A percentile compares a stretch with the other conserved stretches of the same genome.
Conservation (phyloP, 2,113 vertebrate genomes). For the Corythornis madagascariensis region DNA sequence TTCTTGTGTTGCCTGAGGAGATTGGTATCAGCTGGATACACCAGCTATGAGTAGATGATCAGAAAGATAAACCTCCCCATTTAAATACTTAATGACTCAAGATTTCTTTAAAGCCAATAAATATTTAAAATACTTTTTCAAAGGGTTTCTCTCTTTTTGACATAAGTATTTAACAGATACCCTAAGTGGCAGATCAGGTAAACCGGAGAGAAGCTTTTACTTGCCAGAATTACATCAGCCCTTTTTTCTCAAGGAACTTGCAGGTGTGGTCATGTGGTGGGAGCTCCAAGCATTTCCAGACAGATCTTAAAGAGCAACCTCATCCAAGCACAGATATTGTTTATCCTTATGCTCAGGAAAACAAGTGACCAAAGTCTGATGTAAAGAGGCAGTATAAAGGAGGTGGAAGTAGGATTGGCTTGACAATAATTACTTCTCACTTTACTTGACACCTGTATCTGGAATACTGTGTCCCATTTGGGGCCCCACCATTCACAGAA, state of each 20-base stretch:
- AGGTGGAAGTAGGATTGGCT: neutral
- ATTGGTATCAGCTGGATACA: neutral
- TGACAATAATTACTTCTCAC: neutral
- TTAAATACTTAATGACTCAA: neutral
- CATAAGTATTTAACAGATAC: neutral
- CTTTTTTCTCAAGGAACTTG: neutral
- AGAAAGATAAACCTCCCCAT: neutral
- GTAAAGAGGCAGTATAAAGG: neutral
- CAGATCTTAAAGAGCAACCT: neutral
- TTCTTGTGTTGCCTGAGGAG: neutral
- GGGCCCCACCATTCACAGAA: neutral
- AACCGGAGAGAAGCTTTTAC: neutral
- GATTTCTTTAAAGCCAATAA: neutral
- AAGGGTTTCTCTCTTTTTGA: neutral
- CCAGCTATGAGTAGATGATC: neutral
- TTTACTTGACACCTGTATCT: neutral
- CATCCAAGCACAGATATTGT: neutral
- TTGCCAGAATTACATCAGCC: neutral
- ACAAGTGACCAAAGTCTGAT: neutral
- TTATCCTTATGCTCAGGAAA: neutral
- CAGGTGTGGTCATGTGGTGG: neutral
- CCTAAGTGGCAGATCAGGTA: rapidly evolving
- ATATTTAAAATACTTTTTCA: neutral
- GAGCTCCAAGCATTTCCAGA: neutral
- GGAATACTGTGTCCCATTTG: neutral